phyloP scores from a whole-genome alignment of 2,888 invertebrate genomes.

The Argyra leucocephala region DNA sequence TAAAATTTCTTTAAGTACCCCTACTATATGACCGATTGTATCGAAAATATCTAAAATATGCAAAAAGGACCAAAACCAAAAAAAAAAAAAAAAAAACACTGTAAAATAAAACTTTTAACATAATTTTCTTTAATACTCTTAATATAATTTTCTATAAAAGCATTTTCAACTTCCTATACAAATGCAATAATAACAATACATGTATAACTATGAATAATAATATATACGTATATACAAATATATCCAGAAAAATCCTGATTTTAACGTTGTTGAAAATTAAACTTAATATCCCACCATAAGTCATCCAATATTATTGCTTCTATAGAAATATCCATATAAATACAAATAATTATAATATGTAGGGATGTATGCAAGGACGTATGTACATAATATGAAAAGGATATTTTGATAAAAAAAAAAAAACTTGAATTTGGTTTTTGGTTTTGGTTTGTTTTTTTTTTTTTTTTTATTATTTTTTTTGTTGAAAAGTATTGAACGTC shows the following conservation, averaged over 20 bases:
- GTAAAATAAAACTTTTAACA: not conserved
- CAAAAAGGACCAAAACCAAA: not conserved
- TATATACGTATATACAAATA: too few species aligned
- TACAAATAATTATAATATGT: too few species aligned
- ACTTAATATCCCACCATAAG: not conserved
- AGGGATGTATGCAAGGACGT: too few species aligned
- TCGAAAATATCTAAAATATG: not conserved
- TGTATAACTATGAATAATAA: too few species aligned
- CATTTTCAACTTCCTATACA: not conserved
- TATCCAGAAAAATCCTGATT: slow-evolving; percentile 1
- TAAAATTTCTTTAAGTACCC: not conserved
- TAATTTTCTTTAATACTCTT: not conserved
- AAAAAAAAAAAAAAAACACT: not conserved
- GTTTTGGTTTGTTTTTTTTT: too few species aligned
- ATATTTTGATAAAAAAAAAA: too few species aligned
- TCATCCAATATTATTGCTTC: not conserved
- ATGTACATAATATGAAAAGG: too few species aligned
- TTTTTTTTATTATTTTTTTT: too few species aligned
- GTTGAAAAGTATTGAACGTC: too few species aligned
- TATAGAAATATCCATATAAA: too few species aligned
- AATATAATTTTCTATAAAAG: not conserved
- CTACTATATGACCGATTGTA: not conserved
- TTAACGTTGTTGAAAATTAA: not conserved
- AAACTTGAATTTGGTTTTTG: too few species aligned
- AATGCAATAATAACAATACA: too few species aligned